A percentile compares a stretch with the other conserved stretches of the same genome.
These are phyloP conservation scores for Festucalex cinctus DNA, from an alignment of 2,113 vertebrate genomes.

Conservation along the genomic window DNA sequence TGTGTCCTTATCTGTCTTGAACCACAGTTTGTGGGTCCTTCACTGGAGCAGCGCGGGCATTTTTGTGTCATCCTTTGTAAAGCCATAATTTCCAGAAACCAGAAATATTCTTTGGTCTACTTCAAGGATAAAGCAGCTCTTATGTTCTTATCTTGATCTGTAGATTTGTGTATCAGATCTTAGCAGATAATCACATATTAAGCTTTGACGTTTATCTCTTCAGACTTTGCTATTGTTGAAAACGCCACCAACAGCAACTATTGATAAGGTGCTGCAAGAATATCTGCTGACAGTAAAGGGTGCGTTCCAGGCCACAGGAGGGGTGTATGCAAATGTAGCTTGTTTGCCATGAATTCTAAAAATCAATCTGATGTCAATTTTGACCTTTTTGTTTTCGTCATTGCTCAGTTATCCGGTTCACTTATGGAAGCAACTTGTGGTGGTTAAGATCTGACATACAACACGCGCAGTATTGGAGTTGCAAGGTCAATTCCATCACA, in stretches of 20 bases:
- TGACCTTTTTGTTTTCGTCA: too few species aligned
- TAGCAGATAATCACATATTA: background rate
- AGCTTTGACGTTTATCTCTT: background rate
- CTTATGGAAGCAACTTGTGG: too few species aligned
- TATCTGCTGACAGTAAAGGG: background rate
- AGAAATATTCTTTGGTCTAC: background rate
- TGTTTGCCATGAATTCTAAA: too few species aligned
- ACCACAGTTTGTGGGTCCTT: background rate
- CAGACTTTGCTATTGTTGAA: background rate
- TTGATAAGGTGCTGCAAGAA: background rate
- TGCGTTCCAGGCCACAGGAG: background rate
- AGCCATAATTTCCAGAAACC: too few species aligned
- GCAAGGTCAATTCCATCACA: too few species aligned
- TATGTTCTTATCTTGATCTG: constrained; percentile 4
- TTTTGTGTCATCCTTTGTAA: background rate
- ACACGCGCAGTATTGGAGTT: too few species aligned
- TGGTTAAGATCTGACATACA: too few species aligned
- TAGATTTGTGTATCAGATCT: background rate
- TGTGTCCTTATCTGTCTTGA: constrained; percentile 37
- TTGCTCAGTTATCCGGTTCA: too few species aligned
- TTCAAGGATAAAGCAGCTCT: constrained; percentile 14
- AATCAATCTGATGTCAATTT: too few species aligned
- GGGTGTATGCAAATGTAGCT: too few species aligned
- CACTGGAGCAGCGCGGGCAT: background rate
- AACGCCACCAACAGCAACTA: background rate